A percentile compares a stretch with the other conserved stretches of the same genome.
Conservation (phyloP, 2,113 vertebrate genomes). For the Ammospiza nelsoni region DNA sequence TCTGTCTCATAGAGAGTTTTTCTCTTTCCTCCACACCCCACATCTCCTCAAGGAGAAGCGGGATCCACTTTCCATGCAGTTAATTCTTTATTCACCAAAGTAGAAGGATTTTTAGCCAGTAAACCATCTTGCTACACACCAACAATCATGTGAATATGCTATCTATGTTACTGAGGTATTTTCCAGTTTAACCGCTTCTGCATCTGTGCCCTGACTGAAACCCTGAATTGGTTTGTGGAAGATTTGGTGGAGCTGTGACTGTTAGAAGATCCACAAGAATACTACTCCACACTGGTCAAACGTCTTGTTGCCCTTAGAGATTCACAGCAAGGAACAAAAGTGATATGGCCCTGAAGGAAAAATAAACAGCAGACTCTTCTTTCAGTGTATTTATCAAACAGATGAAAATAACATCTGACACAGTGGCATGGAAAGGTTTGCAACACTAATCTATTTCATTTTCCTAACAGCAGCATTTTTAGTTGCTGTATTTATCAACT, state of each 20-base stretch:
- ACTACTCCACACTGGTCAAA: rapidly evolving
- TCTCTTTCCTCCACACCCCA: background rate
- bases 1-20: background rate
- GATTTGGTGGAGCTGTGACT: background rate
- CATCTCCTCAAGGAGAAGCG: background rate
- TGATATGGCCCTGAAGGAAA: background rate
- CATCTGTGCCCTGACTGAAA: background rate
- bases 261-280: background rate
- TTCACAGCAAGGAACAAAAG: background rate
- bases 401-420: background rate
- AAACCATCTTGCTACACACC: background rate
- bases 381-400: background rate
- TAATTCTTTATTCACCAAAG: background rate
- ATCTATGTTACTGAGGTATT: background rate
- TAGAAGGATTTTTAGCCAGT: background rate
- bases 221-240: background rate
- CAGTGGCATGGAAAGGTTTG: background rate
- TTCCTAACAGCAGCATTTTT: background rate
- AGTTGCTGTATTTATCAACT: background rate
- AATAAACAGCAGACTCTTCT: background rate
- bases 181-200: background rate
- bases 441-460: background rate
- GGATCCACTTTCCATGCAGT: background rate
- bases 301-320: background rate
- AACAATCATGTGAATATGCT: background rate